Conservation (phyloP, 2,888 invertebrate species). For the Melipona beecheii region DNA sequence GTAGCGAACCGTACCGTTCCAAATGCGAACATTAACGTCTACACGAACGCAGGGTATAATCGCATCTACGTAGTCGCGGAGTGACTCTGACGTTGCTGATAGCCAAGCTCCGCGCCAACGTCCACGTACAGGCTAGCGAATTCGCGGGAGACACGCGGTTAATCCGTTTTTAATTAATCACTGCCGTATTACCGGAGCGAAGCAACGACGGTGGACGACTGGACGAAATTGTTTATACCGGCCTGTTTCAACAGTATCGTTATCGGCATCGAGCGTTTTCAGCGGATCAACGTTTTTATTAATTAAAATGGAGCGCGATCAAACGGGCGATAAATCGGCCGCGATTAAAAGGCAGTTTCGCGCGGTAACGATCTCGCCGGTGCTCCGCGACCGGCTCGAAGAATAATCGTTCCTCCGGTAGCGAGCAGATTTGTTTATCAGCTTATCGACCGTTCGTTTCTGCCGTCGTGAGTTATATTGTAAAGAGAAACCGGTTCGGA, state of each 20-base stretch:
- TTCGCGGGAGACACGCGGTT: constrained; percentile 30
- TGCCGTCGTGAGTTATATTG: constrained; percentile 69
- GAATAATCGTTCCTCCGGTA: constrained; percentile 67
- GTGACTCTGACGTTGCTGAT: background rate
- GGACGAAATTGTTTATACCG: constrained; percentile 52
- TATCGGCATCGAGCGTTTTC: constrained; percentile 27
- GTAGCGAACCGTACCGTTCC: constrained; percentile 19
- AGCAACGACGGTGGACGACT: constrained; percentile 32
- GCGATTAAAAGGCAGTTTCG: constrained; percentile 63
- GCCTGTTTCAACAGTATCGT: background rate
- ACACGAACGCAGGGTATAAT: constrained; percentile 31
- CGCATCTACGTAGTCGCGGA: constrained; percentile 28
- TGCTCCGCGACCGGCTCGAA: constrained; percentile 34
- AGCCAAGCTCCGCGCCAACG: constrained; percentile 3
- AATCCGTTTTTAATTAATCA: constrained; percentile 65
- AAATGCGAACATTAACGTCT: constrained; percentile 48
- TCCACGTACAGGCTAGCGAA: constrained; percentile 16
- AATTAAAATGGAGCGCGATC: constrained; percentile 47
- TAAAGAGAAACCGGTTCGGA: constrained; percentile 72
- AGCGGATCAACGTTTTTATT: constrained; percentile 52
- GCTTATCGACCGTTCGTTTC: constrained; percentile 70
- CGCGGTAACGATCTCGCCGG: constrained; percentile 53
- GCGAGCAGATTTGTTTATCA: constrained; percentile 74
- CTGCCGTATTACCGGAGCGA: constrained; percentile 2
- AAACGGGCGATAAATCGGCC: constrained; percentile 55